Percentiles rank a stretch among this genome's conserved stretches.
Conservation (phyloP, 1,140 invertebrate species). For the Reticulitermes speratus region DNA sequence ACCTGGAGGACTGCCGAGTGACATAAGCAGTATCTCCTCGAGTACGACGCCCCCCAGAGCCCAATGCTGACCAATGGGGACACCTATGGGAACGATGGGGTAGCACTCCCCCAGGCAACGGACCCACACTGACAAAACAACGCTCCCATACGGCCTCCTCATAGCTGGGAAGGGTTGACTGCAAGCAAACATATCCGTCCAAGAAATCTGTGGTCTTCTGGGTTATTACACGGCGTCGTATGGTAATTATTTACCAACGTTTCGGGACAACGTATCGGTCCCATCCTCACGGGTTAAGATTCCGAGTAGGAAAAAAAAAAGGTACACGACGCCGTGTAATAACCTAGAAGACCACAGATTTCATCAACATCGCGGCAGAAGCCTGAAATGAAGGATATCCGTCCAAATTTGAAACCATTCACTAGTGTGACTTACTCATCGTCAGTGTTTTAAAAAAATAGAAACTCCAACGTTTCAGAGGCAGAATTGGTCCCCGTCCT, state of each 20-base stretch:
- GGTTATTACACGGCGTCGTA: too few species aligned
- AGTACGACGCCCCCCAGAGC: not conserved
- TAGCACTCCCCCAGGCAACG: not conserved
- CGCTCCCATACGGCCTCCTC: constrained; percentile 31
- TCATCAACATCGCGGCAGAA: too few species aligned
- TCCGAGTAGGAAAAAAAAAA: too few species aligned
- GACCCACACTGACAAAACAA: not conserved
- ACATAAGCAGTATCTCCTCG: constrained; percentile 6
- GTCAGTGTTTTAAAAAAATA: not conserved
- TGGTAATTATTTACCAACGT: too few species aligned
- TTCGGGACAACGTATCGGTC: too few species aligned
- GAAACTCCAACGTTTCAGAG: not conserved
- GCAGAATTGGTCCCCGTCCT: too few species aligned
- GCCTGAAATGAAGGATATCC: too few species aligned
- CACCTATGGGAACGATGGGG: not conserved
- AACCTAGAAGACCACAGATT: too few species aligned
- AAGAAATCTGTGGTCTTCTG: too few species aligned
- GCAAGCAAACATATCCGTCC: not conserved
- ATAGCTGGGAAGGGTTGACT: constrained; percentile 29
- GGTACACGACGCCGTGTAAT: too few species aligned
- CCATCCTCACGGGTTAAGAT: too few species aligned
- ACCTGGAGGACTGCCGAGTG: constrained; percentile 32
- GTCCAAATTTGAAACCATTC: not conserved
- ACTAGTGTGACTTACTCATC: not conserved
- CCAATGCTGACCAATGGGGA: constrained; percentile 28